Evolutionary conservation across 2,797 vertebrate genomes (phyloP).

Genomic region (Staurois parvus): DNA sequence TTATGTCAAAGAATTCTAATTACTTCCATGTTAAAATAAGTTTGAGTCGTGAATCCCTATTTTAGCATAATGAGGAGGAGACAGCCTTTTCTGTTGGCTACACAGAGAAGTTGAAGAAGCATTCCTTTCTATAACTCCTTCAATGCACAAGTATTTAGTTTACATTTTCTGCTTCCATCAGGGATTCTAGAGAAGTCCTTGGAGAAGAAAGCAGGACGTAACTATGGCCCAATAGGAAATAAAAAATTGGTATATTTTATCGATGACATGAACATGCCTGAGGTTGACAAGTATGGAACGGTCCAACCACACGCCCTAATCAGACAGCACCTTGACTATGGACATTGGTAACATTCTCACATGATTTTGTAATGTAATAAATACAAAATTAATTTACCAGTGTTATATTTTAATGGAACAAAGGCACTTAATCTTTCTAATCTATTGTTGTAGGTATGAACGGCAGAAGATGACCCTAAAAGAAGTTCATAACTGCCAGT

Average conservation of each 20-base stretch:
- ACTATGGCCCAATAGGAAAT: constrained; percentile 79
- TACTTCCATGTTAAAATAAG: neutral
- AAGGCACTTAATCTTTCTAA: neutral
- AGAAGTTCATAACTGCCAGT: constrained; percentile 81
- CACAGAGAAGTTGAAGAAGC: neutral
- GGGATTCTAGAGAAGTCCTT: constrained; percentile 80
- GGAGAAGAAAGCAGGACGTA: constrained; percentile 82
- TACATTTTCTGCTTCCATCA: constrained; percentile 66
- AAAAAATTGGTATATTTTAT: constrained; percentile 82
- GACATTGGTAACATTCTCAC: constrained; percentile 75
- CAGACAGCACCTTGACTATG: constrained; percentile 77
- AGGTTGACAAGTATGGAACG: constrained; percentile 77
- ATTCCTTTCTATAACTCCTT: neutral
- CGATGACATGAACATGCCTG: constrained; percentile 83
- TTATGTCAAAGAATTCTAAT: no score
- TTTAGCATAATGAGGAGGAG: neutral
- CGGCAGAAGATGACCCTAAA: constrained; percentile 80
- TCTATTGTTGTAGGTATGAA: constrained; percentile 74
- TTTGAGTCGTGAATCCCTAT: no score
- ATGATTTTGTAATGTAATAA: neutral
- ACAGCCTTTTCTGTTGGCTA: neutral
- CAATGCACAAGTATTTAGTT: neutral
- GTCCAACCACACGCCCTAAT: constrained; percentile 79
- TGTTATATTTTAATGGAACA: neutral
- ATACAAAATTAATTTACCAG: neutral